Evolutionary conservation across 64 coral and sea anemone species (phyloP).

Genomic region (Montipora efflorescens): DNA sequence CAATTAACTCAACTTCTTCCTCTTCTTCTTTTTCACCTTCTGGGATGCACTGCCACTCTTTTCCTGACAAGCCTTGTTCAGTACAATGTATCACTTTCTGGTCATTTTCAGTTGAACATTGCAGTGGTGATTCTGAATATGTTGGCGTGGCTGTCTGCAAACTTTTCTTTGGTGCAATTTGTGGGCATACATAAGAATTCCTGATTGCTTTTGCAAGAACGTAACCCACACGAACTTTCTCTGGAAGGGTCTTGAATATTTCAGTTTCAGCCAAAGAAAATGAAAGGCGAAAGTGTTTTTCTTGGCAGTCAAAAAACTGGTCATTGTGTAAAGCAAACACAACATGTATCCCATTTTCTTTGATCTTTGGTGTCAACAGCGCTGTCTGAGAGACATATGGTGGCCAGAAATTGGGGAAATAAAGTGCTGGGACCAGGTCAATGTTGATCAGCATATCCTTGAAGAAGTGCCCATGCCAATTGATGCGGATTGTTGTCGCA

Average conservation of each 20-base stretch:
- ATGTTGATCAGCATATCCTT: neutral
- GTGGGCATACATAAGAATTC: slow-evolving; percentile 21
- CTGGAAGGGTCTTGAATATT: slow-evolving; percentile 7
- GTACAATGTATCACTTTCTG: slow-evolving; percentile 12
- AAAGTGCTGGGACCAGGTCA: neutral
- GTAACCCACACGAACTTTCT: neutral
- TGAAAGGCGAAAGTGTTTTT: neutral
- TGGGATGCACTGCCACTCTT: slow-evolving; percentile 14
- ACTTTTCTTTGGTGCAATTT: slow-evolving; percentile 48
- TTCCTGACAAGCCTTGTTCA: slow-evolving; percentile 36
- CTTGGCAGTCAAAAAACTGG: slow-evolving; percentile 3
- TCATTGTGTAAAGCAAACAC: slow-evolving; percentile 17
- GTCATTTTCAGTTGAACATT: slow-evolving; percentile 26
- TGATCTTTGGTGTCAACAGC: slow-evolving; percentile 11
- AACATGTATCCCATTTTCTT: slow-evolving; percentile 5
- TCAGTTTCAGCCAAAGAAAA: slow-evolving; percentile 12
- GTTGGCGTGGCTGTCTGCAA: slow-evolving; percentile 32
- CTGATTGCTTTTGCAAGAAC: slow-evolving; percentile 24
- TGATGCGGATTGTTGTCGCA: slow-evolving; percentile 7
- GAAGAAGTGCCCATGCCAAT: slow-evolving; percentile 7
- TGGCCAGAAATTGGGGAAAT: slow-evolving; percentile 17
- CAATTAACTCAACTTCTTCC: slow-evolving; percentile 41
- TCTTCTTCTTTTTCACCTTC: slow-evolving; percentile 26
- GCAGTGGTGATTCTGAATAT: slow-evolving; percentile 13
- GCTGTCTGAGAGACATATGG: slow-evolving; percentile 2